Percentiles rank a stretch among this genome's conserved stretches.
These are phyloP conservation scores for Cygnus olor DNA, from an alignment of 2,797 vertebrate genomes.

Conservation along the genomic window DNA sequence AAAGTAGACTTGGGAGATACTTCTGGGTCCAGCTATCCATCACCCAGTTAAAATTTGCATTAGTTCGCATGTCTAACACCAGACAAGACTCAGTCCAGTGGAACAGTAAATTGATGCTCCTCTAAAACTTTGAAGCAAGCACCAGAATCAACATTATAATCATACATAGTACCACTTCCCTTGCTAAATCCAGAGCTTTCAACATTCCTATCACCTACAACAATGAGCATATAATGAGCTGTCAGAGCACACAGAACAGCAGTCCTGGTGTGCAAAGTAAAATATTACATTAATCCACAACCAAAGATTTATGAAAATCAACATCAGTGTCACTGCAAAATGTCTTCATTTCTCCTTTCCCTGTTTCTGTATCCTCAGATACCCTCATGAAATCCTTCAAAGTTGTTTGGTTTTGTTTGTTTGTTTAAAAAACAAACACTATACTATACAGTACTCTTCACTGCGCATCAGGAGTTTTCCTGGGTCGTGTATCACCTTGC, in stretches of 20 bases:
- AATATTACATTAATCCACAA: background rate
- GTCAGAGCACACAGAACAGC: background rate
- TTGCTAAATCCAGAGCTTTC: background rate
- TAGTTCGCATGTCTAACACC: conserved; percentile 32
- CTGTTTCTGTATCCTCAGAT: background rate
- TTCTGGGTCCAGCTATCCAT: conserved; percentile 57
- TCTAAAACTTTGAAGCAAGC: conserved; percentile 40
- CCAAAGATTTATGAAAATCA: conserved; percentile 20
- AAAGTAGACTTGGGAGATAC: conserved; percentile 42
- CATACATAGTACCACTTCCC: background rate
- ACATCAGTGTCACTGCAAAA: background rate
- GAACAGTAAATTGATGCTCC: conserved; percentile 56
- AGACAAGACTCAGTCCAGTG: conserved; percentile 28
- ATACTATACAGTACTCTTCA: background rate
- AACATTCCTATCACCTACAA: background rate
- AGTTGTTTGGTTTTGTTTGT: background rate
- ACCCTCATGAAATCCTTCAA: background rate
- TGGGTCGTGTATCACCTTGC: background rate
- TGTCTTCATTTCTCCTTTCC: background rate
- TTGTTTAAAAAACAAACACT: background rate
- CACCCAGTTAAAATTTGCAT: conserved; percentile 55
- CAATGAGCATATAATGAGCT: background rate
- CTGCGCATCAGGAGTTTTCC: background rate
- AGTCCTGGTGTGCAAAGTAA: background rate
- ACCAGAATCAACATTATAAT: background rate